Evolutionary conservation across 2,797 vertebrate genomes (phyloP), one percentile per base, ranked within the genome.

Genomic region (Melanotaenia maccullochi): DNA sequence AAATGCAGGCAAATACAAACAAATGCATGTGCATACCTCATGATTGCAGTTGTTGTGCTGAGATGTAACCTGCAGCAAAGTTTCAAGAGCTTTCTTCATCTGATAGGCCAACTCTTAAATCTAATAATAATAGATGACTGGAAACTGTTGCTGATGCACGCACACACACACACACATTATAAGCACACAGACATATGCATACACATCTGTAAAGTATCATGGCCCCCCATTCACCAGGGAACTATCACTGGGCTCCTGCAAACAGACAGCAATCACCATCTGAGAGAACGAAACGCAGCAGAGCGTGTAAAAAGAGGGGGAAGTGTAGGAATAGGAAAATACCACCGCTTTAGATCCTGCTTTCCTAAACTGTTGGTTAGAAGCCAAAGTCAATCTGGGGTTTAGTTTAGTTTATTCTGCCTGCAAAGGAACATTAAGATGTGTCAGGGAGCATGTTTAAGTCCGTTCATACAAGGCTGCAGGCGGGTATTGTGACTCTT

Each of bases 181-280:
- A 38, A 49, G 35, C 6, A 60, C 24, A 66, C 47, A 70, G 69
- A 73, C 62, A 75, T 75, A 72, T 1, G 24, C 75, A 63, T 18
- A 71, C 65, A 89, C 87, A 90, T 90, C 86, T 91, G 89, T 79
- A 82, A 89, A 76, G 63, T 76, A 88, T 90, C 83, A 87, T 16
- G n/a, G 24, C 56, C 82, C 67, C 58, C 78, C 76, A 64, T 76
- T 58, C 75, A 85, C 67, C 24, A 63, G 83, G 74, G 83, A 87
- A 65, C 65, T 76, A 81, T 84, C 58, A 42, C 65, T 54, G 64
- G 25, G 67, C 68, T 75, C 52, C 79, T 87, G 58, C 85, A 82
- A 89, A 87, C 83, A 88, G 79, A 89, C 80, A 85, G 84, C 75
- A 84, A 88, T 89, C 86, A 78, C 75, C 78, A 79, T 84, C 40